Percentiles rank a stretch among this genome's conserved stretches.
These are phyloP conservation scores for Pygoscelis antarcticus DNA, from an alignment of 2,113 vertebrate species.

Conservation along the genomic window DNA sequence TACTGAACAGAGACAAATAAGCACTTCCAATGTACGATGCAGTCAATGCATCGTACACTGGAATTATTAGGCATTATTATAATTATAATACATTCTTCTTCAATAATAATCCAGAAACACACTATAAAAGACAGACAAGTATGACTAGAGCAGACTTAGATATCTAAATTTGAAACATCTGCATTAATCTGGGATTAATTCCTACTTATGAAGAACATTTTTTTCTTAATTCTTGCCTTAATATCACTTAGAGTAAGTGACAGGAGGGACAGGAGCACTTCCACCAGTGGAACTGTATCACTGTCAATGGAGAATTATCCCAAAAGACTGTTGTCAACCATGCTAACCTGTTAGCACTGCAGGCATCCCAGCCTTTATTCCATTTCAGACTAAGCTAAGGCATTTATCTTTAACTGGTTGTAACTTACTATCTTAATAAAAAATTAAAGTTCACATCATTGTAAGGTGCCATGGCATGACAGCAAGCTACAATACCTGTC, in stretches of 20 bases:
- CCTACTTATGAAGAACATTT: neutral
- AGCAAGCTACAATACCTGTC: slow-evolving; percentile 47
- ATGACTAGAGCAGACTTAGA: neutral
- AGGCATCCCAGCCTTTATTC: neutral
- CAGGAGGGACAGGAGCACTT: neutral
- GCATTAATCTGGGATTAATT: neutral
- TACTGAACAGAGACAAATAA: neutral
- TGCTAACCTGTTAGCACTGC: neutral
- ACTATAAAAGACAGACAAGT: neutral
- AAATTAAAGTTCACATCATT: slow-evolving; percentile 50
- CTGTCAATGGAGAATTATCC: neutral
- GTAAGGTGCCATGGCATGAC: slow-evolving; percentile 29
- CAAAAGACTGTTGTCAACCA: neutral
- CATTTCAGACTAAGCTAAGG: neutral
- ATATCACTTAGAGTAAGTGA: neutral
- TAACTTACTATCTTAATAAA: slow-evolving; percentile 36
- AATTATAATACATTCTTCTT: neutral
- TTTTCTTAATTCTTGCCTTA: neutral
- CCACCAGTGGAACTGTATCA: neutral
- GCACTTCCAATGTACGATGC: neutral
- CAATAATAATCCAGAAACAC: neutral
- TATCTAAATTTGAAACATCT: neutral
- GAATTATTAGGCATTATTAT: neutral
- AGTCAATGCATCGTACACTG: neutral
- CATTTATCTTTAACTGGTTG: slow-evolving; percentile 45